Evolutionary conservation across 1,140 invertebrate genomes (phyloP).

Genomic region (Monochamus saltuarius): DNA sequence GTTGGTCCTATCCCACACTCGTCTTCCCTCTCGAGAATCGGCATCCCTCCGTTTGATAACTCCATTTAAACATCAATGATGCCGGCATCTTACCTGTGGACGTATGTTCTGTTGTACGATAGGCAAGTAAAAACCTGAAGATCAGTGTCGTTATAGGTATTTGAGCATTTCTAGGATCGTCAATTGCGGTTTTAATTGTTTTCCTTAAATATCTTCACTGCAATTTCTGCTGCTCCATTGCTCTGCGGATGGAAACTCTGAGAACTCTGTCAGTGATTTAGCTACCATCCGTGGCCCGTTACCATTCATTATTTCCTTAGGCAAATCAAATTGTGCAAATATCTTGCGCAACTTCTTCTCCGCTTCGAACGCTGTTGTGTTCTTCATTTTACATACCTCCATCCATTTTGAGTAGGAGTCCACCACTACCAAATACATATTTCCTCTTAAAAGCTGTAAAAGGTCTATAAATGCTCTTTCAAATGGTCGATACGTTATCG

Average conservation of each 20-base stretch:
- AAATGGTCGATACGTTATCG: conserved; percentile 10
- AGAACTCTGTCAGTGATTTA: conserved; percentile 25
- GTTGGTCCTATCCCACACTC: too few species aligned
- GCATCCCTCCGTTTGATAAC: too few species aligned
- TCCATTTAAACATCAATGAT: too few species aligned
- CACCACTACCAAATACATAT: conserved; percentile 37
- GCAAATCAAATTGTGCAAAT: conserved; percentile 33
- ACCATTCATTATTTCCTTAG: conserved; percentile 30
- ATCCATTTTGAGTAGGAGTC: conserved; percentile 42
- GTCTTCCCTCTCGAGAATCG: too few species aligned
- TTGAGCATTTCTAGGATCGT: background rate
- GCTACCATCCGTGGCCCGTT: conserved; percentile 28
- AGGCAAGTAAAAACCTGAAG: background rate
- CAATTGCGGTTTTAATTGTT: background rate
- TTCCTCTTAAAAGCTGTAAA: conserved; percentile 29
- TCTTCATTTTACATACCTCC: conserved; percentile 33
- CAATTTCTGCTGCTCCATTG: conserved; percentile 25
- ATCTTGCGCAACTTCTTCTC: conserved; percentile 22
- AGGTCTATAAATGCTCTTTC: conserved; percentile 43
- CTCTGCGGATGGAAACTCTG: conserved; percentile 23
- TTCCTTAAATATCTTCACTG: conserved; percentile 17
- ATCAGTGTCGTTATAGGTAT: background rate
- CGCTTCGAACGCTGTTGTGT: conserved; percentile 18
- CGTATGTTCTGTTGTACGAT: too few species aligned
- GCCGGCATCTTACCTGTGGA: too few species aligned